Percentiles rank a stretch among this genome's conserved stretches.
Conservation (phyloP, 2,888 invertebrate species). For the Leptinotarsa peninsularis region DNA sequence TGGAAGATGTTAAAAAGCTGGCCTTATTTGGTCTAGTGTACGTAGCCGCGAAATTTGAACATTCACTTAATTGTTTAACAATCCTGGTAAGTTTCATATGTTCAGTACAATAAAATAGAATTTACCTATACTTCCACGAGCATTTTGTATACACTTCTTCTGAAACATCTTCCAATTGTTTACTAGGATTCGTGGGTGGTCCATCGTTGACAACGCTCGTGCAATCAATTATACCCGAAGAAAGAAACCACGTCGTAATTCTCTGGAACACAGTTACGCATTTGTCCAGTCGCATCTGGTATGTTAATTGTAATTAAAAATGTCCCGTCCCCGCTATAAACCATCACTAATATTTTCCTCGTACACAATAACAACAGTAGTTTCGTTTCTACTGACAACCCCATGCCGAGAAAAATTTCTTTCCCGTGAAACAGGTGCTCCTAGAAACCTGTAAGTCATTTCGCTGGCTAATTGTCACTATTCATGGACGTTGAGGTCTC, state of each 20-base stretch:
- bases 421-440: slow-evolving; percentile 41
- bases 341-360: slow-evolving; percentile 14
- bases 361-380: slow-evolving; percentile 19
- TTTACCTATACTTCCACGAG: too few relatives aligned
- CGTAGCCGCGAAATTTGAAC: too few relatives aligned
- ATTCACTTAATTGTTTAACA: too few relatives aligned
- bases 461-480: slow-evolving; percentile 16
- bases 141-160: not conserved
- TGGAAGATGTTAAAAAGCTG: too few relatives aligned
- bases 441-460: slow-evolving; percentile 19
- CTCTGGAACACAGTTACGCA: slow-evolving; percentile 12
- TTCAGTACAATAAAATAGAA: too few relatives aligned
- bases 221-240: slow-evolving; percentile 18
- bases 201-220: slow-evolving; percentile 4
- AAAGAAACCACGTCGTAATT: slow-evolving; percentile 17
- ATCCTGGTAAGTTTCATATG: too few relatives aligned
- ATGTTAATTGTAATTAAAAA: slow-evolving; percentile 20
- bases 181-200: not conserved
- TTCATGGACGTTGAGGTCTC: not conserved
- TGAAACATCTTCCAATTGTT: not conserved
- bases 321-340: slow-evolving; percentile 15
- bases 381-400: slow-evolving; percentile 29
- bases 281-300: slow-evolving; percentile 10
- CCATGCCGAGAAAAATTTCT: slow-evolving; percentile 33
- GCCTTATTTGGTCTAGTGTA: too few relatives aligned